Conservation (phyloP, 2,888 invertebrate species). For the Philhelius pedissequus region DNA sequence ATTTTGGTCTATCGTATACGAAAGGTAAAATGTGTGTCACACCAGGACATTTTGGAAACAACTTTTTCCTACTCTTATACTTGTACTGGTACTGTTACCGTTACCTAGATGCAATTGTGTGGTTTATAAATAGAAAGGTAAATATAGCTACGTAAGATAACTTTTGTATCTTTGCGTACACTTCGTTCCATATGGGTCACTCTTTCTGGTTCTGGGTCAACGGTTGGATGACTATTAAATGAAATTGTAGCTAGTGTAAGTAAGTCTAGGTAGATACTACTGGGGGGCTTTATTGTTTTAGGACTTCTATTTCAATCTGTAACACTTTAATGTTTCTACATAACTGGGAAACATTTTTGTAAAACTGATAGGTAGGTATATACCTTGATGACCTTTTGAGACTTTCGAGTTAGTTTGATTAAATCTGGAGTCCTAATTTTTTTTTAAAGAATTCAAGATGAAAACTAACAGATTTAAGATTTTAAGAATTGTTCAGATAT, state of each 20-base stretch:
- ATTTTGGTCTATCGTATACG: too few relatives aligned
- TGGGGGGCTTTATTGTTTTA: background rate
- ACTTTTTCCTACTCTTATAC: conserved; percentile 33
- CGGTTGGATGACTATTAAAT: conserved; percentile 42
- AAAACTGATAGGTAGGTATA: background rate
- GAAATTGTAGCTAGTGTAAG: conserved; percentile 57
- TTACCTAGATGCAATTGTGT: conserved; percentile 26
- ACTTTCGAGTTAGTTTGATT: background rate
- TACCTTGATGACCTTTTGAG: background rate
- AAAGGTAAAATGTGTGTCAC: background rate
- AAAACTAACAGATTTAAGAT: too few relatives aligned
- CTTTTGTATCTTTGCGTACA: conserved; percentile 26
- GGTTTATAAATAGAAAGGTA: conserved; percentile 3
- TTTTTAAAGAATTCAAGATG: background rate
- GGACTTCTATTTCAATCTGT: background rate
- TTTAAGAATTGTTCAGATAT: too few relatives aligned
- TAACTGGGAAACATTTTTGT: background rate
- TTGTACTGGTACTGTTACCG: too few relatives aligned
- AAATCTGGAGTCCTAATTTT: background rate
- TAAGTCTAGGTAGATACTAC: conserved; percentile 40
- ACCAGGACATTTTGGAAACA: conserved; percentile 9
- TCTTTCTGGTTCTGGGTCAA: conserved; percentile 39
- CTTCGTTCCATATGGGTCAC: conserved; percentile 41
- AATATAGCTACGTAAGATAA: background rate
- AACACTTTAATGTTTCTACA: background rate